Conservation (phyloP, 2,113 vertebrate species). For the Sebastes fasciatus region DNA sequence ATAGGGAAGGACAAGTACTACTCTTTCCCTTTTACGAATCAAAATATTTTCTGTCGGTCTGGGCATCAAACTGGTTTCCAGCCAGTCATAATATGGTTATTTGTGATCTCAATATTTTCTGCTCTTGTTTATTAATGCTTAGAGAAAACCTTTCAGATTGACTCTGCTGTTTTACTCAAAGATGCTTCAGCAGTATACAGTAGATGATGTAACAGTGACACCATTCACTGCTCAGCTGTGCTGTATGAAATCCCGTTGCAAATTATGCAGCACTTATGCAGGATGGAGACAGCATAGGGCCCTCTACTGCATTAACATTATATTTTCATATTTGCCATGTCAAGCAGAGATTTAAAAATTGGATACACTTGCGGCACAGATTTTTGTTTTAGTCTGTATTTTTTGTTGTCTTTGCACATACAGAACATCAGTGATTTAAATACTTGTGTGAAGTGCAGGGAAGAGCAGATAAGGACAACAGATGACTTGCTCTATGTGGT, state of each 20-base stretch:
- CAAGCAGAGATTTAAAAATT: not conserved
- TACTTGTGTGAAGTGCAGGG: not conserved
- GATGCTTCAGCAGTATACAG: too few species aligned
- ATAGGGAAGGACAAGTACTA: not conserved
- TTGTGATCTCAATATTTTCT: not conserved
- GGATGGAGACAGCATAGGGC: too few species aligned
- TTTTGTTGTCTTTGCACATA: not conserved
- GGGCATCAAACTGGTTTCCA: not conserved
- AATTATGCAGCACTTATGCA: too few species aligned
- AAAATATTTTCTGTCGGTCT: not conserved
- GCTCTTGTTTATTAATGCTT: not conserved
- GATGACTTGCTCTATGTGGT: slow-evolving; percentile 49
- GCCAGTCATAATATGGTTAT: not conserved
- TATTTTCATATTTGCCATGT: too few species aligned
- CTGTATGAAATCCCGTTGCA: too few species aligned
- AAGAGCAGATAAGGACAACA: slow-evolving; percentile 12
- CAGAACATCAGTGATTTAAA: not conserved
- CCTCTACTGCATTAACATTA: too few species aligned
- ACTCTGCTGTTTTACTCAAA: too few species aligned
- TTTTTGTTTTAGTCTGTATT: not conserved
- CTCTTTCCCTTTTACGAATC: not conserved
- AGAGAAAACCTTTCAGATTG: not conserved
- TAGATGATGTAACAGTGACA: too few species aligned
- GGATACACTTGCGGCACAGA: too few species aligned
- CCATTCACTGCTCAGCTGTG: too few species aligned